Evolutionary conservation across 2,113 vertebrate species (phyloP).

Genomic region (Piprites chloris): DNA sequence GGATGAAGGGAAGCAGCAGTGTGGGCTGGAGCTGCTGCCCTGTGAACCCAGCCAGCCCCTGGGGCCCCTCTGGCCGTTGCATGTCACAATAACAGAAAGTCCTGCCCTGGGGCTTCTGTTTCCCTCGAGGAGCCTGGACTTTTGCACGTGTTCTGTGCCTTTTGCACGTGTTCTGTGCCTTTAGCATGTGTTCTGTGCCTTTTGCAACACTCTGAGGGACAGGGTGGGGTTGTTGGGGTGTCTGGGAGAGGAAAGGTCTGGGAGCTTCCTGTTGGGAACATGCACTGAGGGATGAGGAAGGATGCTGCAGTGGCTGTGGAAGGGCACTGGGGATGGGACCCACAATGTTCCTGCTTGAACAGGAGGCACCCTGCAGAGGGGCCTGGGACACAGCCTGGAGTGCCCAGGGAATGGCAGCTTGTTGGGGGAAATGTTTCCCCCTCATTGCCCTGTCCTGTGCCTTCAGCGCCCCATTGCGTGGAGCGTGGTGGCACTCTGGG

Average conservation of each 20-base stretch:
- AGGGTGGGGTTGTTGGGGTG: neutral
- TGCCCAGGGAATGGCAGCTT: rapidly evolving
- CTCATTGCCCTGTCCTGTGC: neutral
- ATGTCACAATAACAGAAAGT: rapidly evolving
- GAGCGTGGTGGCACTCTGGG: neutral
- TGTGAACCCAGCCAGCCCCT: neutral
- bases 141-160: rapidly evolving
- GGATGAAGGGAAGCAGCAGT: neutral
- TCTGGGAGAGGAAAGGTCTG: neutral
- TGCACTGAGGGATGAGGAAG: neutral
- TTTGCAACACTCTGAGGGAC: neutral
- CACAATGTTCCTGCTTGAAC: rapidly evolving
- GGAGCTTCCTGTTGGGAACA: neutral
- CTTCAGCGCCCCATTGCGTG: neutral
- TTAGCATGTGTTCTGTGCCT: neutral
- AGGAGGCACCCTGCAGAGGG: neutral
- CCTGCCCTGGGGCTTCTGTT: neutral
- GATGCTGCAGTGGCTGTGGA: neutral
- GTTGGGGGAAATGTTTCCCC: too few species aligned
- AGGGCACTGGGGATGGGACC: neutral
- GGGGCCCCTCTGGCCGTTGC: neutral
- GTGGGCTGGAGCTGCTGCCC: neutral
- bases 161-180: neutral
- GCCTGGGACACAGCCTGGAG: neutral
- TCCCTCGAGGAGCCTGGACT: rapidly evolving